Percentiles rank a stretch among this genome's conserved stretches.
phyloP scores from a whole-genome alignment of 2,113 vertebrate genomes.

The Saguinus midas region DNA sequence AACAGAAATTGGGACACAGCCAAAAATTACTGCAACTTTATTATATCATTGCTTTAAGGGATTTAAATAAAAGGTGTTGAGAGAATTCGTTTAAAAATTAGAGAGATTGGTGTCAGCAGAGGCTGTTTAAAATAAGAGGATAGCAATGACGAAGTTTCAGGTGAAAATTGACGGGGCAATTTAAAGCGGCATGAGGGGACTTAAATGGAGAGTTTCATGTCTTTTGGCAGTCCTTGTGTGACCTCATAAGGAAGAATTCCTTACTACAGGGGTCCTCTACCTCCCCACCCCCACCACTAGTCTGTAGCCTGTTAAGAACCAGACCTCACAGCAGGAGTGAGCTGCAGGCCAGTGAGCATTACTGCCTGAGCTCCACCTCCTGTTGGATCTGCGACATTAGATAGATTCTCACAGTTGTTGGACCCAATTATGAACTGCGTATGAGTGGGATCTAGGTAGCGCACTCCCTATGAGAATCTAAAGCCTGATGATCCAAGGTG shows the following conservation, averaged over 20 bases:
- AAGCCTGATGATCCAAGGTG: too few relatives aligned
- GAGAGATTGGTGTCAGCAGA: background rate
- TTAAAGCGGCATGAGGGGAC: background rate
- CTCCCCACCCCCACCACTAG: too few relatives aligned
- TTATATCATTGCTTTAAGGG: constrained; percentile 16
- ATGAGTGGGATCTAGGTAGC: rapidly evolving
- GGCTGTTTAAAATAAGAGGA: background rate
- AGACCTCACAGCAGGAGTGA: too few relatives aligned
- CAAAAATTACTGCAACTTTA: constrained; percentile 33
- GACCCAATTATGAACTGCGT: too few relatives aligned
- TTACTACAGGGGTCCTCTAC: background rate
- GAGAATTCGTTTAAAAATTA: constrained; percentile 45
- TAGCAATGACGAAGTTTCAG: background rate
- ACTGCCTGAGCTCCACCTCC: too few relatives aligned
- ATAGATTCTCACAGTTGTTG: too few relatives aligned
- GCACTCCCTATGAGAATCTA: too few relatives aligned
- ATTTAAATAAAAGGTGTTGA: constrained; percentile 70
- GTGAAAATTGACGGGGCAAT: background rate
- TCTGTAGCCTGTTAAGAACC: too few relatives aligned
- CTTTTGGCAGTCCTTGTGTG: background rate
- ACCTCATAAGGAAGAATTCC: background rate
- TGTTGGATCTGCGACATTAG: too few relatives aligned
- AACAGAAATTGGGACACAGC: constrained; percentile 27
- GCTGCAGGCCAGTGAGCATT: too few relatives aligned
- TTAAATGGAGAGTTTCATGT: background rate